A percentile compares a stretch with the other conserved stretches of the same genome.
phyloP scores from a whole-genome alignment of 2,888 invertebrate genomes.

The Lithophane ornitopus region DNA sequence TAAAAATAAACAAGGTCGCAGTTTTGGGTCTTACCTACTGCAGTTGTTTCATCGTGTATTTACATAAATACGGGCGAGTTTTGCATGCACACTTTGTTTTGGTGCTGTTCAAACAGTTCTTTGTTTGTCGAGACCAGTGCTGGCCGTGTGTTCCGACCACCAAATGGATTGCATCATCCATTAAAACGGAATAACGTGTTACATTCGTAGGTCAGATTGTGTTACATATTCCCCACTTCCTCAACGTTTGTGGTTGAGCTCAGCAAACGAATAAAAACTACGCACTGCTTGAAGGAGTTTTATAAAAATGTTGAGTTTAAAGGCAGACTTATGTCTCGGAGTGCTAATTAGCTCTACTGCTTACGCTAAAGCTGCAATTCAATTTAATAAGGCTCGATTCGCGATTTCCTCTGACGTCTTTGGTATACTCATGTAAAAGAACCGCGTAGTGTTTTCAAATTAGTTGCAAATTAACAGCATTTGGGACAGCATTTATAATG shows the following conservation, averaged over 20 bases:
- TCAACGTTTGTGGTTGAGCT: not conserved
- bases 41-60: constrained; percentile 84
- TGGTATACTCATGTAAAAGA: not conserved
- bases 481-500: not conserved
- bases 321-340: constrained; percentile 17
- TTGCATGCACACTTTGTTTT: constrained; percentile 83
- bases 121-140: constrained; percentile 76
- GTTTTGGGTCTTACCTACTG: constrained; percentile 79
- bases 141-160: constrained; percentile 68
- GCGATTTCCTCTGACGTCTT: constrained; percentile 11
- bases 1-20: constrained; percentile 81
- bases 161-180: constrained; percentile 80
- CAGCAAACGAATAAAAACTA: constrained; percentile 5
- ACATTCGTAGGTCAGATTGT: constrained; percentile 50
- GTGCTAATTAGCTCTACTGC: constrained; percentile 42
- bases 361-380: constrained; percentile 40
- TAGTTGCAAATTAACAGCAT: not conserved
- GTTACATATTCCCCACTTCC: constrained; percentile 10
- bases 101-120: constrained; percentile 79
- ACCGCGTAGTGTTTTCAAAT: not conserved
- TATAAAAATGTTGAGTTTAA: constrained; percentile 26
- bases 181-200: constrained; percentile 71
- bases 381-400: constrained; percentile 22
- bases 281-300: constrained; percentile 27
- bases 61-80: constrained; percentile 83